Evolutionary conservation across 2,797 vertebrate genomes (phyloP), one percentile per base, ranked within the genome.

Genomic region (Micropoecilia bifurca): DNA sequence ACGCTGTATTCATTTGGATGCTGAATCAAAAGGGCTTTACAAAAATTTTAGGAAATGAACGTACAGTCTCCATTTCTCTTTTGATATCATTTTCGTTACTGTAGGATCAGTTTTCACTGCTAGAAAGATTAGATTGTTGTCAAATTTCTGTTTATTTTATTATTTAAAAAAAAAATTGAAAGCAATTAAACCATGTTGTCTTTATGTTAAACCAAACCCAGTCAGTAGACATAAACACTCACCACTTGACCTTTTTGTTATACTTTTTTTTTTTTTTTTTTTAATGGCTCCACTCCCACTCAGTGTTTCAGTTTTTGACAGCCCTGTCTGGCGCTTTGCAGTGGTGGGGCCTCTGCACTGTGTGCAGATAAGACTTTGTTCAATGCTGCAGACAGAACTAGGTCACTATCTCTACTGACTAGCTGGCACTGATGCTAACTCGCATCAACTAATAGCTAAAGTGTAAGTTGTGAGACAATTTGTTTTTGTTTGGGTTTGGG

Each of bases 371-470:
- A 82, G 73, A 7, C 28, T 59, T 72, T 73, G 73, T 87, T 83
- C 86, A 82, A 68, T 76, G 0, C 76, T 61, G 82, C 69, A 88
- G 91, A 91, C 88, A 90, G 87, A 93, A 88, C 82, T 88, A 73
- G 92, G 92, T 89, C 92, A 91, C 85, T 86, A 92, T 90, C 88
- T 82, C 39, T 68, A 53, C 28, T 87, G 79, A 91, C 80, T 48
- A 22, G 61, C 73, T 73, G 74, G 71, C 75, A 68, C 12, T 77
- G 80, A 80, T 0, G 5, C 63, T 50, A 87, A 80, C 53, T 39
- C 77, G 3, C 22, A 83, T 53, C 55, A 84, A 77, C 76, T 43
- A 25, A n/a, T 5, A 71, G 78, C 39, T 13, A 71, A 41, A 22
- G 55, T 73, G 77, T 25, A 50, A 61, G 10, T 46, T 71, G 53